Percentiles rank a stretch among this genome's conserved stretches.
Conservation (phyloP, 2,797 vertebrate genomes). For the Pygocentrus nattereri region DNA sequence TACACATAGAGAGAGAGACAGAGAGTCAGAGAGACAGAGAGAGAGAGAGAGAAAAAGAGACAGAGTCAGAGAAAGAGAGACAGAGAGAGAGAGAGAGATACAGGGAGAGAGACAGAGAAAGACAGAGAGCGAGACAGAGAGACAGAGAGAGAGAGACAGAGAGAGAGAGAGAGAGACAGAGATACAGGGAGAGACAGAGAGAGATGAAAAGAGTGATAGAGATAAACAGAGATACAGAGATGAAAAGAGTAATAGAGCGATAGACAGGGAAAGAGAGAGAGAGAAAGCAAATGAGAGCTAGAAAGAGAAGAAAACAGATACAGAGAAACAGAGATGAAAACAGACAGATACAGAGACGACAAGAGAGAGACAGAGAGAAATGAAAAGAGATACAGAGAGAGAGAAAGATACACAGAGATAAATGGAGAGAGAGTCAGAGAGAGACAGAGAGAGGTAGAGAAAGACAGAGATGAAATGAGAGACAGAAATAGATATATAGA, state of each 20-base stretch:
- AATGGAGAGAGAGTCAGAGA: conserved; percentile 8
- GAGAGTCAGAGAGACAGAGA: too few relatives aligned
- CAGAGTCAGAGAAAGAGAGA: not conserved
- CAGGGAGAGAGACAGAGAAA: not conserved
- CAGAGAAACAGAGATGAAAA: too few relatives aligned
- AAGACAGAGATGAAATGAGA: conserved; percentile 6
- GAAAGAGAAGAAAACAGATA: too few relatives aligned
- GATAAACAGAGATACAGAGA: not conserved
- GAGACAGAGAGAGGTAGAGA: not conserved
- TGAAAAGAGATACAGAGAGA: not conserved
- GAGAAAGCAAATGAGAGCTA: too few relatives aligned
- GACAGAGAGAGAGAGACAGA: too few relatives aligned
- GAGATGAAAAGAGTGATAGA: too few relatives aligned
- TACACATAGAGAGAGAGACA: not conserved
- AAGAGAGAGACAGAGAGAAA: not conserved
- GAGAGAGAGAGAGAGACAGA: too few relatives aligned
- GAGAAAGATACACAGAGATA: too few relatives aligned
- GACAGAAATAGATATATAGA: too few relatives aligned
- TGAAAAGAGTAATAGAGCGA: too few relatives aligned
- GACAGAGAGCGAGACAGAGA: conserved; percentile 5
- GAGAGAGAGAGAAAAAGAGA: too few relatives aligned
- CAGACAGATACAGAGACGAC: not conserved
- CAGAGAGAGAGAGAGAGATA: conserved; percentile 1
- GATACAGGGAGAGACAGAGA: too few relatives aligned
- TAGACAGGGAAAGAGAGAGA: conserved; percentile 2